Conservation (phyloP, 2,888 invertebrate species). For the Zhuqinia jingwanae region DNA sequence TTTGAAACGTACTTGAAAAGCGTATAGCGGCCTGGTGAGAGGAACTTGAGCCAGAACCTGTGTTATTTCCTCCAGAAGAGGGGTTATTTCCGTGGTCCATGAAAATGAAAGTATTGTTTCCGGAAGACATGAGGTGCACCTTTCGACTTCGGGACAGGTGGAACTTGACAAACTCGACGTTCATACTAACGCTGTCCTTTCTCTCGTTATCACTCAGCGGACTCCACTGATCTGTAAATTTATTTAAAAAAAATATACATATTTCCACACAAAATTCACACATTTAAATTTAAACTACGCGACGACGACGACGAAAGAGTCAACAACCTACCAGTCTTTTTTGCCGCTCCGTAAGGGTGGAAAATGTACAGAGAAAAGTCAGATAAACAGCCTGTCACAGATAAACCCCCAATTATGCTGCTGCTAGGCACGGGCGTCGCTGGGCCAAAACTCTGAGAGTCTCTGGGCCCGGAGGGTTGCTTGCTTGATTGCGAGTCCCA, state of each 20-base stretch:
- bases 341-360: slow-evolving; percentile 97
- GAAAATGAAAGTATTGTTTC: slow-evolving; percentile 43
- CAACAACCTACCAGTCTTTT: slow-evolving; percentile 85
- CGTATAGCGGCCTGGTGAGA: slow-evolving; percentile 89
- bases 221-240: slow-evolving; percentile 88
- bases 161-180: slow-evolving; percentile 98
- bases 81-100: slow-evolving; percentile 34
- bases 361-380: slow-evolving; percentile 99
- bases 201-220: slow-evolving; percentile 93
- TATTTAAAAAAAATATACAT: neutral
- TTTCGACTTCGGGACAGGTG: slow-evolving; percentile 95
- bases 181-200: slow-evolving; percentile 97
- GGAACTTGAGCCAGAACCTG: slow-evolving; percentile 39
- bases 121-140: slow-evolving; percentile 77
- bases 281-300: too few species aligned
- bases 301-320: too few species aligned
- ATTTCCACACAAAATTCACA: neutral
- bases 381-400: slow-evolving; percentile 97
- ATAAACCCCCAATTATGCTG: slow-evolving; percentile 87
- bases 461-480: neutral
- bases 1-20: slow-evolving; percentile 88
- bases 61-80: slow-evolving; percentile 21
- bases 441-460: slow-evolving; percentile 9
- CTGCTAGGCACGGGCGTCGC: neutral
- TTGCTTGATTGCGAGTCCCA: neutral